phyloP scores from a whole-genome alignment of 1,140 invertebrate species.

The Pseudobourletiella spinata region DNA sequence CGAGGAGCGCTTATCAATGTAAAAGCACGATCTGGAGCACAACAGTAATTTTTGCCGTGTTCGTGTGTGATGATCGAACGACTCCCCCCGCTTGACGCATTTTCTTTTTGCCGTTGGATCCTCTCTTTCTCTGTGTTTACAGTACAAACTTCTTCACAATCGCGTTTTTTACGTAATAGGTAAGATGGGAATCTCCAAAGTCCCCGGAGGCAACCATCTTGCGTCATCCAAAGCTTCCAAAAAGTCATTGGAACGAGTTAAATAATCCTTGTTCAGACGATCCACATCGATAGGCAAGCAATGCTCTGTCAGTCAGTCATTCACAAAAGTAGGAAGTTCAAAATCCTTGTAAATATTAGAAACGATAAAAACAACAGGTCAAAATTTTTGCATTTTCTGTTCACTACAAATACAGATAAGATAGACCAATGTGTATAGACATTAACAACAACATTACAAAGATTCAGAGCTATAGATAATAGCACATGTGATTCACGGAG shows the following conservation, averaged over 20 bases:
- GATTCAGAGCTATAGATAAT: too few relatives aligned
- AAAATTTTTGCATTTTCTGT: slow-evolving; percentile 14
- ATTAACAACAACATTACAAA: slow-evolving; percentile 1
- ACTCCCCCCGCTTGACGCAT: too few relatives aligned
- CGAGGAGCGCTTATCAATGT: too few relatives aligned
- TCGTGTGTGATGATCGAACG: too few relatives aligned
- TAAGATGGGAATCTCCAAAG: slow-evolving; percentile 32
- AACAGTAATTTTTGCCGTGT: too few relatives aligned
- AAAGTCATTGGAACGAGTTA: slow-evolving; percentile 32
- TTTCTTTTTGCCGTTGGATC: too few relatives aligned
- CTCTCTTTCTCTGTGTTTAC: neutral
- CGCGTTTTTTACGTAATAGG: neutral
- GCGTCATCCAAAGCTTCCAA: slow-evolving; percentile 34
- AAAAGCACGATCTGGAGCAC: too few relatives aligned
- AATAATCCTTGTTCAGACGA: slow-evolving; percentile 30
- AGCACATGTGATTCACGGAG: too few relatives aligned
- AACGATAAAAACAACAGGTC: slow-evolving; percentile 17
- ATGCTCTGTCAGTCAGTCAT: slow-evolving; percentile 35
- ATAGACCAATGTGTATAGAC: neutral
- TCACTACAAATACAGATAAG: slow-evolving; percentile 4
- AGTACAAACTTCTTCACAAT: too few relatives aligned
- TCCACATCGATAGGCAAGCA: slow-evolving; percentile 33
- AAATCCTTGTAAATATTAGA: slow-evolving; percentile 25
- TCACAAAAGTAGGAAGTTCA: slow-evolving; percentile 22
- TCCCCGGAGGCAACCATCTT: slow-evolving; percentile 34